These are phyloP conservation scores for Drosophila birchii DNA, from an alignment of 2,888 invertebrate species.

Conservation along the genomic window DNA sequence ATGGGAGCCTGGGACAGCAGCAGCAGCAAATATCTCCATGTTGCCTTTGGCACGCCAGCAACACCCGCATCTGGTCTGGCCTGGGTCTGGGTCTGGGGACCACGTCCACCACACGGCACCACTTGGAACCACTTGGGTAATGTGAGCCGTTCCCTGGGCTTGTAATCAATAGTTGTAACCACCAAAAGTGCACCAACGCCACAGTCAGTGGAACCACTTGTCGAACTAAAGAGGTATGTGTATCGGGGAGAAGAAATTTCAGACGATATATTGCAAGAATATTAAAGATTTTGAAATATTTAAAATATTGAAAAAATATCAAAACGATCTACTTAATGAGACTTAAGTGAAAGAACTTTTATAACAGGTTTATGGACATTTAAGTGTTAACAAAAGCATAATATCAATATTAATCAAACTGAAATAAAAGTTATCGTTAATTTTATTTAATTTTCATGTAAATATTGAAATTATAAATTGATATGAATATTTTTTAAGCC, in stretches of 20 bases:
- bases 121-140: constrained; percentile 55
- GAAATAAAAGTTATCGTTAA: not conserved
- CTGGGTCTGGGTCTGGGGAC: constrained; percentile 20
- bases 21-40: constrained; percentile 27
- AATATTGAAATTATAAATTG: too few relatives aligned
- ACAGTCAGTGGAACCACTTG: constrained; percentile 28
- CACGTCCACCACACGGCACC: constrained; percentile 6
- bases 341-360: not conserved
- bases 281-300: not conserved
- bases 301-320: not conserved
- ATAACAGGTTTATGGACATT: not conserved
- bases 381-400: not conserved
- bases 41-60: constrained; percentile 68
- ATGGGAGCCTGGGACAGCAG: constrained; percentile 52
- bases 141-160: constrained; percentile 74
- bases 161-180: constrained; percentile 80
- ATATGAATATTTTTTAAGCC: not conserved
- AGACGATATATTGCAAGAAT: not conserved
- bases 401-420: not conserved
- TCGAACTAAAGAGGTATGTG: constrained; percentile 1
- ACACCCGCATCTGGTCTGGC: constrained; percentile 63
- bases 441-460: rapidly evolving
- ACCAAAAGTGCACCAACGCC: constrained; percentile 73
- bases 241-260: not conserved
- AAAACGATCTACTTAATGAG: rapidly evolving